Base-by-base conservation (phyloP, 2,113 vertebrate species). In the Serilophus lunatus region DNA sequence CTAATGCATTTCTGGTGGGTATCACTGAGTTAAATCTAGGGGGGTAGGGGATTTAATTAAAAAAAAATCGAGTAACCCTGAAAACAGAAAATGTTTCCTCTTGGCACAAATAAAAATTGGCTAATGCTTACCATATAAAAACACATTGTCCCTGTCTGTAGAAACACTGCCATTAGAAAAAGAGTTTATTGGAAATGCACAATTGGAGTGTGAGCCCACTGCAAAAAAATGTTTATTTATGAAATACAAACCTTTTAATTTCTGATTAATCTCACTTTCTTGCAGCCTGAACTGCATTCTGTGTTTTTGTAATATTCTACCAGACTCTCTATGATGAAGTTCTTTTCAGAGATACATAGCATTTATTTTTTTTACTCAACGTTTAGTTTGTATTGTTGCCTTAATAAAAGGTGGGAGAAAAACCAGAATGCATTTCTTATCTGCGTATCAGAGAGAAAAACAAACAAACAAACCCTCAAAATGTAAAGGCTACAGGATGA, bases 191-290 rank as follows among this genome's bases (percentile, higher is more conserved):
- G 44, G 23, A 14, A 15, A 49, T 49, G 13, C 18, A 13, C 15
- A 65, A 38, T 6, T 35, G 23, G 9, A 4, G 0, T 2, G 1
- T 31, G 15, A 18, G 6, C 25, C 20, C 20, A 51, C 24, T 35
- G 18, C 2, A 81, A 57, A 84, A 60, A 49, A 19, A 22, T 6
- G 3, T 2, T 50, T 81, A 33, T 49, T 82, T 54, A 29, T 6
- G 3, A 50, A 81, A n/a, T 15, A 44, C 16, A 15, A 44, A 44
- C 16, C 44, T 44, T 60, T 74, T 6, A 60, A 14, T 44, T 23
- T 31, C 26, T 24, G 18, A 69, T 78, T 82, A 65, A 69, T 79
- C 14, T 70, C 29, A 45, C 4, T 57, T 69, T 17, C 14, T 44
- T 60, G 5, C 33, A 85, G 45, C 35, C 4, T 65, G 45, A 91